Percentiles rank a stretch among this genome's conserved stretches.
Conservation (phyloP, 2,888 invertebrate species). For the Protophormia terraenovae region DNA sequence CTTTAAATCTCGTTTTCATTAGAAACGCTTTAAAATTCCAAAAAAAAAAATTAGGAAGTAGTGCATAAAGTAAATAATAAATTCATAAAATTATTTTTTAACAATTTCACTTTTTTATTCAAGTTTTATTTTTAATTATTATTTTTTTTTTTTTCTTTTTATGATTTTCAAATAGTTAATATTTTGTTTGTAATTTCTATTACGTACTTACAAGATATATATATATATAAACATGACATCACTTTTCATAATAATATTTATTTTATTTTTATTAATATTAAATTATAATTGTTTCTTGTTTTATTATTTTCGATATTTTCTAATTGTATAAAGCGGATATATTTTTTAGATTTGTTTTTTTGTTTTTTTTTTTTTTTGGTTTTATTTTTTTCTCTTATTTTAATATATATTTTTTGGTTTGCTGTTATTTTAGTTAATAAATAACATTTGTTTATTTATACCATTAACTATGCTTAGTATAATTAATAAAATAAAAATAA, state of each 20-base stretch:
- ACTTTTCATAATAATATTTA: slow-evolving; percentile 76
- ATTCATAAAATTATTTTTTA: slow-evolving; percentile 72
- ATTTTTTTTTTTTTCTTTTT: slow-evolving; percentile 25
- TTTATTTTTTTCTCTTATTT: slow-evolving; percentile 16
- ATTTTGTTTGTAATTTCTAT: slow-evolving; percentile 64
- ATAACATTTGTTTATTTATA: slow-evolving; percentile 72
- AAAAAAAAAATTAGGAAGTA: no score
- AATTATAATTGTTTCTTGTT: slow-evolving; percentile 47
- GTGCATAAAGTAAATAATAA: neutral
- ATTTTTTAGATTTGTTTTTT: slow-evolving; percentile 28
- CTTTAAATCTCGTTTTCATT: no score
- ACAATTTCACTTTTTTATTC: slow-evolving; percentile 74
- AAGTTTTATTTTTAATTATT: slow-evolving; percentile 69
- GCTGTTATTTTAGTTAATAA: slow-evolving; percentile 73
- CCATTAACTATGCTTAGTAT: slow-evolving; percentile 72
- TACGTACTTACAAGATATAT: slow-evolving; percentile 74
- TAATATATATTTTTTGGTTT: slow-evolving; percentile 39
- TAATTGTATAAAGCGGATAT: slow-evolving; percentile 67
- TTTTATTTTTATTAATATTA: slow-evolving; percentile 3
- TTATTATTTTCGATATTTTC: slow-evolving; percentile 46
- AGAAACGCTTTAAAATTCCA: no score
- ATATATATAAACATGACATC: slow-evolving; percentile 78
- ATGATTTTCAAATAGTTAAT: slow-evolving; percentile 77
- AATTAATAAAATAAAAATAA: slow-evolving; percentile 73
- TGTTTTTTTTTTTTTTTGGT: slow-evolving; percentile 5